phyloP scores from a whole-genome alignment of 1,140 invertebrate genomes.

The Lethrus apterus region DNA sequence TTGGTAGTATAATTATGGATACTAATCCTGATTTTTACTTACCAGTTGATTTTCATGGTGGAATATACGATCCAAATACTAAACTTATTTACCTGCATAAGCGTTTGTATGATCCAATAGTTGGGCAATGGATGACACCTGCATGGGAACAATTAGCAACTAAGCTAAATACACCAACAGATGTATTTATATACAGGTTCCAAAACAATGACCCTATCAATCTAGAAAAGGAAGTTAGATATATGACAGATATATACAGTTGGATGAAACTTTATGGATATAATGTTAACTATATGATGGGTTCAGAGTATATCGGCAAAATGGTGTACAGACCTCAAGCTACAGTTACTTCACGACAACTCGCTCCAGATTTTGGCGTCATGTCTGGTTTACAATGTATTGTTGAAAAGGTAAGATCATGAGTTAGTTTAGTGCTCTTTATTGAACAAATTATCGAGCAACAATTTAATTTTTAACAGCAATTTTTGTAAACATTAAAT shows the following conservation, averaged over 20 bases:
- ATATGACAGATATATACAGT: slow-evolving; percentile 74
- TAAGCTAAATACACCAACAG: slow-evolving; percentile 70
- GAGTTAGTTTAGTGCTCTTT: neutral
- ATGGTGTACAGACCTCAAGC: slow-evolving; percentile 71
- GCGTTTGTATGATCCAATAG: slow-evolving; percentile 83
- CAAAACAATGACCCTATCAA: slow-evolving; percentile 90
- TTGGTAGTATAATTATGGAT: slow-evolving; percentile 80
- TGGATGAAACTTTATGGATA: slow-evolving; percentile 87
- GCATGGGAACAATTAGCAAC: slow-evolving; percentile 81
- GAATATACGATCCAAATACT: slow-evolving; percentile 74
- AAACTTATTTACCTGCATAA: slow-evolving; percentile 78
- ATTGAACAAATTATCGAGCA: neutral
- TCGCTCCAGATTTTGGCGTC: slow-evolving; percentile 77
- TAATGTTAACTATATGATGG: slow-evolving; percentile 77
- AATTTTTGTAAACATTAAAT: slow-evolving; percentile 1
- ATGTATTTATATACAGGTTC: slow-evolving; percentile 88
- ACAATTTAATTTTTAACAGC: neutral
- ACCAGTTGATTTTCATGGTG: slow-evolving; percentile 88
- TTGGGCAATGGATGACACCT: slow-evolving; percentile 93
- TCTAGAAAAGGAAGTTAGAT: slow-evolving; percentile 61
- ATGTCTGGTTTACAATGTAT: slow-evolving; percentile 84
- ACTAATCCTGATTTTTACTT: slow-evolving; percentile 87
- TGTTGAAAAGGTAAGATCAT: slow-evolving; percentile 58
- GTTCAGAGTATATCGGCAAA: slow-evolving; percentile 65
- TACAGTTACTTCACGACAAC: slow-evolving; percentile 64